Evolutionary conservation across 92 coral and sea anemone genomes (phyloP).

Genomic region (Epizoanthus scotinus): DNA sequence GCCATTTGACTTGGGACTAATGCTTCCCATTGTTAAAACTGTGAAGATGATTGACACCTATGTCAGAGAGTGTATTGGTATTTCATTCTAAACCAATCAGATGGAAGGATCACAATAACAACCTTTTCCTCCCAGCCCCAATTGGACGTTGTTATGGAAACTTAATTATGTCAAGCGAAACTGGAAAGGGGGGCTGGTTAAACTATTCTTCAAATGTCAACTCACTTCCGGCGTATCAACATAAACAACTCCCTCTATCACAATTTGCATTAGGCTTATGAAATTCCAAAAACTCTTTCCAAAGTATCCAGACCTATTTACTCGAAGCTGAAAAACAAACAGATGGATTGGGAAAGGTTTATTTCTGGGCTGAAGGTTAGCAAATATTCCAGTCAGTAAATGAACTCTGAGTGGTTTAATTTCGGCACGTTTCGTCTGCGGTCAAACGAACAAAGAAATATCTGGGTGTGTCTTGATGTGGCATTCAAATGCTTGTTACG

Average conservation of each 20-base stretch:
- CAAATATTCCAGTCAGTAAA: constrained; percentile 6
- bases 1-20: constrained; percentile 27
- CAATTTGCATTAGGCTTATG: constrained; percentile 39
- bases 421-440: constrained; percentile 39
- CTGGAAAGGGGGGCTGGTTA: constrained; percentile 32
- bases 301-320: background rate
- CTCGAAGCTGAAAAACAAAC: constrained; percentile 17
- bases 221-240: constrained; percentile 40
- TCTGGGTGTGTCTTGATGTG: constrained; percentile 62
- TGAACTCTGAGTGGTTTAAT: constrained; percentile 1
- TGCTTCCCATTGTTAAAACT: constrained; percentile 66
- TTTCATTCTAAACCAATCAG: constrained; percentile 69
- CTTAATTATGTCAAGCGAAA: constrained; percentile 38
- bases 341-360: constrained; percentile 6
- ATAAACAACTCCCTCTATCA: constrained; percentile 34
- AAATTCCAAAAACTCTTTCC: constrained; percentile 20
- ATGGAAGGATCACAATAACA: background rate
- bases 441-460: constrained; percentile 43
- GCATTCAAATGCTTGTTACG: constrained; percentile 57
- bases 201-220: constrained; percentile 36
- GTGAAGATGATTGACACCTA: constrained; percentile 77
- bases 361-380: constrained; percentile 5
- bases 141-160: constrained; percentile 45
- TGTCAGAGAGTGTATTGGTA: constrained; percentile 75
- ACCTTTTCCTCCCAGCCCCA: constrained; percentile 35